Evolutionary conservation across 2,113 vertebrate species (phyloP), one percentile per base, ranked within the genome.

Genomic region (Laterallus jamaicensis): DNA sequence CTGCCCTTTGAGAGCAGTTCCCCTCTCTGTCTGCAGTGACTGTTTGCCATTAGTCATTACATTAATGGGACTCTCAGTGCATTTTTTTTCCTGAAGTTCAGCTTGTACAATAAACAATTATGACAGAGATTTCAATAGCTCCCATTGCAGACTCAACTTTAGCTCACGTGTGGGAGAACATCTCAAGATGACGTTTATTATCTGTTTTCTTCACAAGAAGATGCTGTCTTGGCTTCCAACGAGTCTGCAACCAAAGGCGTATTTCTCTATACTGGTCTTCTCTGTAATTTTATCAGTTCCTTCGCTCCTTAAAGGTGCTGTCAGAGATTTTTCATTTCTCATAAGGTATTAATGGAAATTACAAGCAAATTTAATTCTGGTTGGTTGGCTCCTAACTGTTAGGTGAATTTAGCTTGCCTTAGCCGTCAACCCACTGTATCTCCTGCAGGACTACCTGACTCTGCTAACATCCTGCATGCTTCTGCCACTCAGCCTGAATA

Each of bases 131-230:
- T 87, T 91, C 59, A 83, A 9, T 70, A 80, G 44, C 44, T 90
- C 21, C 75, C 5, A 1, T 73, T 90, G 19, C 85, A 85, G 55
- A 59, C n/a, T 93, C 40, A 78, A 71, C 66, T 95, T 89, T 8
- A 75, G n/a, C 73, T 86, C 82, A 55, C 69, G 86, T 89, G 78
- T 92, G 86, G 64, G 84, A 83, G 37, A 79, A 75, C 85, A n/a
- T 89, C 93, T 82, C 70, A 89, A 92, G 74, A 71, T 82, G 21
- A 64, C 0, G 0, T 92, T 95, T 95, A 78, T 94, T 85, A 58
- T 50, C 70, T 17, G 5, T 85, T 89, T 94, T 91, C 78, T 90
- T 55, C 31, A 82, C n/a, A 90, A 75, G 70, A 92, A n/a, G 20
- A 68, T 87, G 84, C 77, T 84, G 66, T 24, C 0, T 44, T 93